Evolutionary conservation across 1,140 invertebrate species (phyloP), one percentile per base, ranked within the genome.

Genomic region (Drosophila baimaii): DNA sequence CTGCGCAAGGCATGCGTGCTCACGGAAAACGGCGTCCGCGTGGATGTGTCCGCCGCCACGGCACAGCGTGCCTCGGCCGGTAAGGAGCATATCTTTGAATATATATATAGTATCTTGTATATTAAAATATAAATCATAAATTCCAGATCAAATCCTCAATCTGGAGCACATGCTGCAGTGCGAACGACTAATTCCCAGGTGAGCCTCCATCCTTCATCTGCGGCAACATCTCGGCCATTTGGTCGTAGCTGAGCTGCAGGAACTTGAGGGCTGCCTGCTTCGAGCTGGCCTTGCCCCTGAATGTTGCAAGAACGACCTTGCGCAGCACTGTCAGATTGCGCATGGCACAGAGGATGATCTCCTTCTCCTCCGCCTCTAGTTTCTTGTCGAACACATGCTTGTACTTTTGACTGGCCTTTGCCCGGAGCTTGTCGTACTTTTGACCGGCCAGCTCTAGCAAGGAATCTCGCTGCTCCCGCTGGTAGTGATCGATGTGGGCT

Each of bases 111-210:
- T 39, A 12, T 29, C 3, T 23, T 15, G 19, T 31, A n/a, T 10
- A 7, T 8, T 23, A 44, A 35, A 46, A 31, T 31, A 37, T 66
- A 37, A 12, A 17, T 37, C 19, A 59, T 29, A 10, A 17, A 10
- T 46, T 62, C 17, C 75, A 91, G 90, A 91, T 90, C 86, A 85
- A 82, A 79, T 90, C 10, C 68, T 86, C 27, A 91, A 79, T 59
- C 74, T 90, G 46, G 90, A 91, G 62, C 77, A 91, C 59, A 72
- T 91, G 68, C 39, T 90, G 27, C 83, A 90, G 59, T 83, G 81
- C 19, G 90, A 91, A 55, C 77, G 86, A 12, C 57, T 83, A n/a
- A 86, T 90, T 47, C 83, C 90, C 52, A 82, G 90, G 90, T 91
- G 75, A 73, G 62, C 5, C n/a, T 5, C n/a, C 15, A 7, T 13